Percentiles rank a stretch among this genome's conserved stretches.
Conservation (phyloP, 2,888 invertebrate species). For the Drosophila austrosaltans region DNA sequence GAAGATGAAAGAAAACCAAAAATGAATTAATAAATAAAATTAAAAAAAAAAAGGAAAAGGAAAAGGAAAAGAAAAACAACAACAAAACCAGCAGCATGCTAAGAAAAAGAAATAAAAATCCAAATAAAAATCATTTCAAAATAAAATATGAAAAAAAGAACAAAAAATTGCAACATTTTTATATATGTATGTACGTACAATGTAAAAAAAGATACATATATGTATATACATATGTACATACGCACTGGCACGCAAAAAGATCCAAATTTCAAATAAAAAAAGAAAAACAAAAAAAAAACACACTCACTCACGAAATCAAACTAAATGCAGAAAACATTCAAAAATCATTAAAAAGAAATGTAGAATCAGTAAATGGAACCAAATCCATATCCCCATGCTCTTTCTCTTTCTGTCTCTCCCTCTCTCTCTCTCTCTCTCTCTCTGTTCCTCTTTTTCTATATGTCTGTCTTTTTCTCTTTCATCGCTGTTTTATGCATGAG, state of each 20-base stretch:
- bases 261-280: slow-evolving; percentile 3
- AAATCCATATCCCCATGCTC: neutral
- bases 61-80: slow-evolving; percentile 6
- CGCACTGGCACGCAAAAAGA: slow-evolving; percentile 29
- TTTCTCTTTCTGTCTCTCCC: neutral
- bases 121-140: slow-evolving; percentile 22
- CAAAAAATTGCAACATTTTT: slow-evolving; percentile 13
- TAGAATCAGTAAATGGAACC: neutral
- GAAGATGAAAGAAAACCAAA: slow-evolving; percentile 3
- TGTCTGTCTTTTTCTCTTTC: neutral
- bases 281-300: neutral
- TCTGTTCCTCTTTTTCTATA: neutral
- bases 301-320: neutral
- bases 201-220: slow-evolving; percentile 24
- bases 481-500: neutral
- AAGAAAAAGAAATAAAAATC: slow-evolving; percentile 6
- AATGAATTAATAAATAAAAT: slow-evolving; percentile 9
- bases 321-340: slow-evolving; percentile 1
- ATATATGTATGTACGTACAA: slow-evolving; percentile 17
- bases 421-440: neutral
- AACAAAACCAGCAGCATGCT: slow-evolving; percentile 8
- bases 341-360: neutral
- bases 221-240: slow-evolving; percentile 13
- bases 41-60: neutral
- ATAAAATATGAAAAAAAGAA: slow-evolving; percentile 15